Conservation (phyloP, 2,797 vertebrate species). For the Huso huso region DNA sequence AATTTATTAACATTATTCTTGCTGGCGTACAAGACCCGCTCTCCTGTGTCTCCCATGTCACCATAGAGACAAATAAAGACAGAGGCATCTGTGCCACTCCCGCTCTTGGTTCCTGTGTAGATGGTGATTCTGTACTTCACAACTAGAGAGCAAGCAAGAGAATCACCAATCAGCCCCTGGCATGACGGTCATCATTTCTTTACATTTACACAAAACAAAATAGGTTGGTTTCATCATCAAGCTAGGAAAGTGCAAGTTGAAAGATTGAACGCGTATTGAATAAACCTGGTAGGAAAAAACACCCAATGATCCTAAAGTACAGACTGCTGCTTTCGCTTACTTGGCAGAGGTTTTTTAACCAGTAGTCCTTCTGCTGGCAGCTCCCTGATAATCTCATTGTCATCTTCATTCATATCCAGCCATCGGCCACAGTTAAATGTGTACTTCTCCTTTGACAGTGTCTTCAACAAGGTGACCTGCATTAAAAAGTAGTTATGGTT, state of each 20-base stretch:
- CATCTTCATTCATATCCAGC: constrained; percentile 93
- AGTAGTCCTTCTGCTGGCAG: constrained; percentile 71
- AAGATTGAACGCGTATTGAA: no score
- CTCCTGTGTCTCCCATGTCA: constrained; percentile 58
- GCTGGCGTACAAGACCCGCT: constrained; percentile 58
- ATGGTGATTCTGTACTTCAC: constrained; percentile 84
- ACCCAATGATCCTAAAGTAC: background rate
- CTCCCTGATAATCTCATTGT: constrained; percentile 87
- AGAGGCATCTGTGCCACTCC: constrained; percentile 62
- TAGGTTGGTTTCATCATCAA: no score
- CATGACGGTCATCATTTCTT: no score
- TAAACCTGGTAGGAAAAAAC: no score
- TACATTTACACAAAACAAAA: no score
- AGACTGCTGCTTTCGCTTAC: constrained; percentile 48
- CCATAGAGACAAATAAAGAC: constrained; percentile 65
- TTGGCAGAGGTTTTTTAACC: constrained; percentile 69
- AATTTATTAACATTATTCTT: constrained; percentile 61
- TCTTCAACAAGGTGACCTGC: constrained; percentile 85
- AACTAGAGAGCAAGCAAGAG: constrained; percentile 54
- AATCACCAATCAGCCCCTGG: no score
- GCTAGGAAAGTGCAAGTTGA: no score
- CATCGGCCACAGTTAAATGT: constrained; percentile 85
- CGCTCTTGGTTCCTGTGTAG: constrained; percentile 77
- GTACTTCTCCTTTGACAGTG: constrained; percentile 84
- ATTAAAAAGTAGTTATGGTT: background rate